These are phyloP conservation scores for Cheiracanthium punctorium DNA, from an alignment of 2,888 invertebrate species.

Conservation along the genomic window DNA sequence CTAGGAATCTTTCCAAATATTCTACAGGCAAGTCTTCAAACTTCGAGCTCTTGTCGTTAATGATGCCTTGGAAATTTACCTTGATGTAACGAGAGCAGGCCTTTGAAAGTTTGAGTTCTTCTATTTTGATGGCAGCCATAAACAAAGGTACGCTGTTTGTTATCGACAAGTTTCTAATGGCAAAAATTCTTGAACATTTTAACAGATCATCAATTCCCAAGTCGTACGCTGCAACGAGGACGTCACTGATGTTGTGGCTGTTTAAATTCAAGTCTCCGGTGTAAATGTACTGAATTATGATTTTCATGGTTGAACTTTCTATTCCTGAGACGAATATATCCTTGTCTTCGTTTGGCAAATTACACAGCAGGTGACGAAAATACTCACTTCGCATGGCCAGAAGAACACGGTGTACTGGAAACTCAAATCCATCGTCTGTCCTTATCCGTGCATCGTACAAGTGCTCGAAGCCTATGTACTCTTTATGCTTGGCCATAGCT, in stretches of 20 bases:
- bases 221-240: conserved; percentile 12
- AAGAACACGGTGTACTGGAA: conserved; percentile 17
- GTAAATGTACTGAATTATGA: conserved; percentile 19
- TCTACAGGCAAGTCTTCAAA: not conserved
- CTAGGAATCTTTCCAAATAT: conserved; percentile 2
- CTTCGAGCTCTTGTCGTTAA: not conserved
- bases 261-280: not conserved
- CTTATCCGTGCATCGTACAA: conserved; percentile 16
- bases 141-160: conserved; percentile 6
- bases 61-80: conserved; percentile 21
- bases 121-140: not conserved
- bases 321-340: conserved; percentile 1
- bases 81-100: conserved; percentile 18
- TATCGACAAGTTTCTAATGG: not conserved
- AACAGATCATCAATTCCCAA: conserved; percentile 8
- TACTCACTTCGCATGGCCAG: conserved; percentile 20
- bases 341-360: not conserved
- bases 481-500: not conserved
- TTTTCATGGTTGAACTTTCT: not conserved
- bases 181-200: not conserved
- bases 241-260: not conserved
- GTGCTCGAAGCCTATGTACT: not conserved
- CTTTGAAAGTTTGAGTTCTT: not conserved
- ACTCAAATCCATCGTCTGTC: conserved; percentile 26
- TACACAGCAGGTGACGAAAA: conserved; percentile 9